Evolutionary conservation across 1,140 invertebrate genomes (phyloP), one percentile per base, ranked within the genome.

Genomic region (Aphaenogaster ashmeadi): DNA sequence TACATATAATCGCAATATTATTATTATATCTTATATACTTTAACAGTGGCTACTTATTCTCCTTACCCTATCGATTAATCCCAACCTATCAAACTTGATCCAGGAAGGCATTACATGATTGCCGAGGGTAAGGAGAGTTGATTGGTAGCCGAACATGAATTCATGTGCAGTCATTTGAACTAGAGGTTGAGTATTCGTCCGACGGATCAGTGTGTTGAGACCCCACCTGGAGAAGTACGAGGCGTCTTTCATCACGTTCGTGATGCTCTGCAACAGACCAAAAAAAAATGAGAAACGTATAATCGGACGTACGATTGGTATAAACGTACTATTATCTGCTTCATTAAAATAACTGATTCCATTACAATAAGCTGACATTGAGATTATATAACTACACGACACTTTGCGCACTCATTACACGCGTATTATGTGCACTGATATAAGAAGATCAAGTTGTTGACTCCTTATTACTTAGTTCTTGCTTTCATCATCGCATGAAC

Each of bases 121-220:
- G 0, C 98, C 98, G 36, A 98, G 91, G 0, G 97, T 97, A 91
- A 98, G 97, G 50, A 98, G 94, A 3, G 97, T 94, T 1, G 97
- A 97, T 81, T 97, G 93, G 94, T 98, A 98, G 0, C 97, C 97
- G 92, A 98, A 98, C 98, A 98, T 98, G 93, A 98, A 98, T 93
- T 98, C 98, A 78, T 95, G 96, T 0, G 98, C 97, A 0, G 97
- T 98, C 97, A 98, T 98, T 91, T 96, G 93, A 0, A 97, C 96
- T 18, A 98, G 94, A 0, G 98, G 97, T 74, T 97, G 94, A 1
- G 96, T 96, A 21, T 97, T 95, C 0, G 97, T 97, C 69, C 97
- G 96, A 2, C 95, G 93, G 18, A 98, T 97, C 0, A 98, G 89
- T 6, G 97, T 90, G 93, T 98, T 98, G 1, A 98, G 92, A 0